These are phyloP conservation scores for Pseudorhombus dupliciocellatus DNA, from an alignment of 2,113 vertebrate genomes.

Conservation along the genomic window DNA sequence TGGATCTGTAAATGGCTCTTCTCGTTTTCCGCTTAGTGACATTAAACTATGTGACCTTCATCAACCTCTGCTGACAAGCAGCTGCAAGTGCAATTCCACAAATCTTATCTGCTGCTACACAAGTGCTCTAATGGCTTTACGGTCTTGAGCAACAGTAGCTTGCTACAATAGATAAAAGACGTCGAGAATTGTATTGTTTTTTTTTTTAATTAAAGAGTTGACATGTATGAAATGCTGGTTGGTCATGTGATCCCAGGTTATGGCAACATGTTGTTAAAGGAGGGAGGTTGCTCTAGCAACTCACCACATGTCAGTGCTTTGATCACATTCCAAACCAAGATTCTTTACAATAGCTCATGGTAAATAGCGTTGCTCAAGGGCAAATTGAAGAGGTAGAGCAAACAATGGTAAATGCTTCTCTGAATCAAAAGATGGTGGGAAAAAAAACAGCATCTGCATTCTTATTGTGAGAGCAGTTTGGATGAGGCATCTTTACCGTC, in stretches of 20 bases:
- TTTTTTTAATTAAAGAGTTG: too few relatives aligned
- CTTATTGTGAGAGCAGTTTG: conserved; percentile 13
- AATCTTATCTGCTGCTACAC: neutral
- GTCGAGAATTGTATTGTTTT: too few relatives aligned
- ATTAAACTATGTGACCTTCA: conserved; percentile 32
- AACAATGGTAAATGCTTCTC: conserved; percentile 18
- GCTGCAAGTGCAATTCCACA: neutral
- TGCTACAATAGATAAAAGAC: neutral
- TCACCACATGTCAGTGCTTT: neutral
- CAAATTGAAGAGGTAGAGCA: conserved; percentile 23
- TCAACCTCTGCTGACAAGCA: conserved; percentile 32
- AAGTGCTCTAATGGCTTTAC: neutral
- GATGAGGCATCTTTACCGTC: conserved; percentile 26
- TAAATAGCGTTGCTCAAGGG: conserved; percentile 44
- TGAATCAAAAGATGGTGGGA: neutral
- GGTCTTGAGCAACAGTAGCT: neutral
- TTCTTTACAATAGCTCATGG: conserved; percentile 7
- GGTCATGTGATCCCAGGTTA: neutral
- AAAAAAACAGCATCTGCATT: conserved; percentile 18
- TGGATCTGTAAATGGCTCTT: neutral
- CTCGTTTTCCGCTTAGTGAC: conserved; percentile 22
- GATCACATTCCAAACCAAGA: neutral
- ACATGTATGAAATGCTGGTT: neutral
- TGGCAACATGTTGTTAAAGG: too few relatives aligned
- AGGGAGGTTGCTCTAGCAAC: neutral